Evolutionary conservation across 2,113 vertebrate species (phyloP), one percentile per base, ranked within the genome.

Genomic region (Bubo bubo): DNA sequence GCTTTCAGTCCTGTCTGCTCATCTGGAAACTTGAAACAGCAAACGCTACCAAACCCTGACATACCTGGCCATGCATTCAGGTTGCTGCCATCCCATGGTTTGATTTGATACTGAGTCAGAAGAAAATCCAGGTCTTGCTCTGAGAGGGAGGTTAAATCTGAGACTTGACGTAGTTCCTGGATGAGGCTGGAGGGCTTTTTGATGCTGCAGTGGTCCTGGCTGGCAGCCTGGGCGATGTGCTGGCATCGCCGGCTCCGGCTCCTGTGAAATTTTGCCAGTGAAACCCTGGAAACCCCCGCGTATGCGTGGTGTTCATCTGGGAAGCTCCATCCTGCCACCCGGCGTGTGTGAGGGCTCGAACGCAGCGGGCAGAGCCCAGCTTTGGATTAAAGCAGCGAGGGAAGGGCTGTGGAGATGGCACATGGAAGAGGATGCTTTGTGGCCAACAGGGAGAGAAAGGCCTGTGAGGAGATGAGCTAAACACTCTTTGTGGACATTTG

Each of bases 151-250:
- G 16, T 8, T 10, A 19, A 58, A 47, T 30, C 7, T 0, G 2
- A 84, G 39, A 16, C 20, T 28, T 0, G 1, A 13, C 1, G 1
- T 13, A 37, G 45, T 4, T 0, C 2, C 2, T 10, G 26, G 37
- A 14, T 47, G 67, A 45, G 30, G 12, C 30, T 37, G 59, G 70
- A 52, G 49, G 47, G 24, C 19, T 59, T 11, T 43, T 24, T 20
- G 55, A 24, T 3, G 17, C 71, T 70, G 24, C 15, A 3, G 55
- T 2, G 0, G 20, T 37, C 12, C 77, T 74, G 59, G 66, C 53
- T 62, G 47, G 58, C 56, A 24, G 68, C 32, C 32, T 32, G 53
- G 9, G 53, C 39, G 9, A 17, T 28, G 59, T 35, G 49, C 47
- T 45, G 52, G 26, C 35, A 43, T 37, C 1, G 1, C 23, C 2